phyloP scores from a whole-genome alignment of 2,888 invertebrate species.

The Euzophera pinguis region DNA sequence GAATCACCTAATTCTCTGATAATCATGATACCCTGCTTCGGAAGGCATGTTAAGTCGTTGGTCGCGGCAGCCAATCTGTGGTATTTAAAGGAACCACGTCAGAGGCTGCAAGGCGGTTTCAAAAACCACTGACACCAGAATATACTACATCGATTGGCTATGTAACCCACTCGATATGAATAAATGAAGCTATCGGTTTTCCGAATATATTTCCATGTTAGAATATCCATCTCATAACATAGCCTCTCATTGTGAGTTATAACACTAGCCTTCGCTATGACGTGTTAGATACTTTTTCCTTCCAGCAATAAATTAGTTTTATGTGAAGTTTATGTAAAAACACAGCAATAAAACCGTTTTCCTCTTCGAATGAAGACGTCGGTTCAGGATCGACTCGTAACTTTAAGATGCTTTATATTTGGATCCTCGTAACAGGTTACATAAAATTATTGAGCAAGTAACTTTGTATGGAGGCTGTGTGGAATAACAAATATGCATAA shows the following conservation, averaged over 20 bases:
- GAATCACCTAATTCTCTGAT: no score
- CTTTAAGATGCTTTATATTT: slow-evolving; percentile 24
- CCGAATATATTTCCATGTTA: no score
- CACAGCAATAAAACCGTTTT: slow-evolving; percentile 55
- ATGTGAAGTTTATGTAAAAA: slow-evolving; percentile 63
- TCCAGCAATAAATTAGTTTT: slow-evolving; percentile 56
- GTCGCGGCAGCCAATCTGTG: no score
- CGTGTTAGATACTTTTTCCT: slow-evolving; percentile 22
- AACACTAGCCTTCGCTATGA: neutral
- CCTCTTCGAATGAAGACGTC: slow-evolving; percentile 38
- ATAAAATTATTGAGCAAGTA: neutral
- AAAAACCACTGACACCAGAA: no score
- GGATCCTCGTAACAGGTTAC: slow-evolving; percentile 12
- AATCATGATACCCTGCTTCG: no score
- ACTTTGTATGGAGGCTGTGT: neutral
- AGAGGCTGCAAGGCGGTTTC: no score
- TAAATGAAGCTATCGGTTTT: no score
- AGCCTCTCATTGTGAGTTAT: neutral
- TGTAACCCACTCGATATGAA: no score
- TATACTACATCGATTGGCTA: no score
- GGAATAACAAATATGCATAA: neutral
- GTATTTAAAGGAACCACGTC: no score
- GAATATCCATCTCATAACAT: no score
- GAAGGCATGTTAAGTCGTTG: no score
- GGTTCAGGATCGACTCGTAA: slow-evolving; percentile 34